Conservation (phyloP, 2,888 invertebrate species). For the Polydesmus complanatus region DNA sequence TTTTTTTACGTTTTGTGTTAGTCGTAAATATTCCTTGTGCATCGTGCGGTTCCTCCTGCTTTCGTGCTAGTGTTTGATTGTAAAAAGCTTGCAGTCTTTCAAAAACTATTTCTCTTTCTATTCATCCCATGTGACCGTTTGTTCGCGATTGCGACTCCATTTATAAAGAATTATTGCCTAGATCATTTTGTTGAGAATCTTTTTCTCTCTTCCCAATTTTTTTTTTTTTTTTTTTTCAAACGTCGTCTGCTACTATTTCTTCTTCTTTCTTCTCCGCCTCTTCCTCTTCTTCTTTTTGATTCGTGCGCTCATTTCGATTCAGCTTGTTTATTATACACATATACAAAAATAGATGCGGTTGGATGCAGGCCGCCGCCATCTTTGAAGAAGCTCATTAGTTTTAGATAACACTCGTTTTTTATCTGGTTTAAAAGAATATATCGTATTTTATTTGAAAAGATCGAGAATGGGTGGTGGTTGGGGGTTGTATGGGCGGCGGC, state of each 20-base stretch:
- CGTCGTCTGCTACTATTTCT: neutral
- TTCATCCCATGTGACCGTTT: neutral
- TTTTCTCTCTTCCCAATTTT: no score
- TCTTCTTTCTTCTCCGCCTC: no score
- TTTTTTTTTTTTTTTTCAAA: neutral
- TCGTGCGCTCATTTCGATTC: neutral
- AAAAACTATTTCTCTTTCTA: neutral
- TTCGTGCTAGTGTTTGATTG: neutral
- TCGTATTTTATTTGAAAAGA: neutral
- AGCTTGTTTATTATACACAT: neutral
- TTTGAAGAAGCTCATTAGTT: neutral
- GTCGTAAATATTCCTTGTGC: neutral
- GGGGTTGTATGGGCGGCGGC: neutral
- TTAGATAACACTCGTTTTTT: neutral
- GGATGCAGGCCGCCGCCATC: neutral
- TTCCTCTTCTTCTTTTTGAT: no score
- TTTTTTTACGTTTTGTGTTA: neutral
- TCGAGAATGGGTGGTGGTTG: neutral
- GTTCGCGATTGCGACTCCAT: neutral
- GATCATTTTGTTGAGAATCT: neutral
- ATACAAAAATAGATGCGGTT: neutral
- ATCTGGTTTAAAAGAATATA: neutral
- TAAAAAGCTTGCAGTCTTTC: neutral
- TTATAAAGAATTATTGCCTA: neutral
- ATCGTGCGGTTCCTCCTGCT: neutral